Evolutionary conservation across 1,140 invertebrate genomes (phyloP).

Genomic region (Sycobia sp.): DNA sequence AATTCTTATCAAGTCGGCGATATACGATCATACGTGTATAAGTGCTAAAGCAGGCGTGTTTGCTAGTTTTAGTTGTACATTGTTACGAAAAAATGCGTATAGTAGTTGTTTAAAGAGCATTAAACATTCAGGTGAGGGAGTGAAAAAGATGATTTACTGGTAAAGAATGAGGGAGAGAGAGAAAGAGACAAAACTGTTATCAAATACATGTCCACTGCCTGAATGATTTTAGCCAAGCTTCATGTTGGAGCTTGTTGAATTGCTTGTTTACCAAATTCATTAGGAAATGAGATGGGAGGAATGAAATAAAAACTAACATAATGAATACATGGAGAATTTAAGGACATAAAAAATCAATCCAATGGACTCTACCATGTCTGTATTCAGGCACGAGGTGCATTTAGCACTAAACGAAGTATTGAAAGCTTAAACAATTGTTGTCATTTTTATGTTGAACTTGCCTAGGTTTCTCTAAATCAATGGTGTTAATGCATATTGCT

Average conservation of each 20-base stretch:
- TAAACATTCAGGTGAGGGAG: conserved; percentile 32
- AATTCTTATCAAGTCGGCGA: conserved; percentile 33
- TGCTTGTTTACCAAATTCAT: conserved; percentile 36
- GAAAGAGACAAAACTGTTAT: conserved; percentile 17
- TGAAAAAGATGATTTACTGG: conserved; percentile 22
- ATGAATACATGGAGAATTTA: conserved; percentile 20
- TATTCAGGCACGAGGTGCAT: conserved; percentile 41
- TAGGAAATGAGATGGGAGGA: conserved; percentile 14
- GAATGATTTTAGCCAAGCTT: conserved; percentile 30
- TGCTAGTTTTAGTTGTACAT: conserved; percentile 45
- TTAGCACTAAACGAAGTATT: conserved; percentile 11
- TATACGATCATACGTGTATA: conserved; percentile 34
- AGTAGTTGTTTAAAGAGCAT: conserved; percentile 38
- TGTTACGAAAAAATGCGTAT: conserved; percentile 39
- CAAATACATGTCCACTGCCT: conserved; percentile 21
- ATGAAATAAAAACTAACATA: conserved; percentile 4
- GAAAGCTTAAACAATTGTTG: conserved; percentile 16
- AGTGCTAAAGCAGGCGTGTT: conserved; percentile 35
- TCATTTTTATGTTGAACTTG: conserved; percentile 24
- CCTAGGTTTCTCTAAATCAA: no score
- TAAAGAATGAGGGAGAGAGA: no score
- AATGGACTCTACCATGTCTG: conserved; percentile 36
- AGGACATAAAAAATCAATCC: conserved; percentile 26
- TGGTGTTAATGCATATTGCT: conserved; percentile 10
- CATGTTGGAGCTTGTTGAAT: conserved; percentile 27